A percentile compares a stretch with the other conserved stretches of the same genome.
These are phyloP conservation scores for Rhinoderma darwinii DNA, from an alignment of 2,113 vertebrate species.

Conservation along the genomic window DNA sequence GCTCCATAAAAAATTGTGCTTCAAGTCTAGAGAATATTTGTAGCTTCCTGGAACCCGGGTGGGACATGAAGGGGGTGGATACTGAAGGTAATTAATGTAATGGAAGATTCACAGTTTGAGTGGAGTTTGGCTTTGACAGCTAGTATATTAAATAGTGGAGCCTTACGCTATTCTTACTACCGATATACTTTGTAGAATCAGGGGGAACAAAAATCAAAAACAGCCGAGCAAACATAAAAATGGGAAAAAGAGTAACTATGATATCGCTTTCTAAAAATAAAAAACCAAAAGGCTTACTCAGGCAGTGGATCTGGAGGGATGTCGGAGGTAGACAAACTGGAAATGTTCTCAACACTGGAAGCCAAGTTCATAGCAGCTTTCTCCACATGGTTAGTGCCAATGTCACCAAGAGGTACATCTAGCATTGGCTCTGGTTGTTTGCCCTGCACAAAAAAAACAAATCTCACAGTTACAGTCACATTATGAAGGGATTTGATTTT, in stretches of 20 bases:
- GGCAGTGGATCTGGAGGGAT: constrained; percentile 73
- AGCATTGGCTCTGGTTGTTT: constrained; percentile 63
- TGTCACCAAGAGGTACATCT: constrained; percentile 65
- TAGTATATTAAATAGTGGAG: too few relatives aligned
- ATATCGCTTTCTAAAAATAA: neutral
- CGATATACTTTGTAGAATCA: too few relatives aligned
- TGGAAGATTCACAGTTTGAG: too few relatives aligned
- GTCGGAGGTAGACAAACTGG: constrained; percentile 90
- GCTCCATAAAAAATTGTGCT: too few relatives aligned
- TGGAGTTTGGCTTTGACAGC: too few relatives aligned
- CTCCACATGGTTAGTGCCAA: constrained; percentile 66
- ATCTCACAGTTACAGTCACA: neutral
- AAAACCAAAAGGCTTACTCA: constrained; percentile 74
- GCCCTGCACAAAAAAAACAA: constrained; percentile 64
- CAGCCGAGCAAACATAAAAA: neutral
- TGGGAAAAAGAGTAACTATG: neutral
- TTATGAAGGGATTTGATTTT: neutral
- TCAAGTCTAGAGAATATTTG: too few relatives aligned
- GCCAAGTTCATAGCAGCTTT: constrained; percentile 68
- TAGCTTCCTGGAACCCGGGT: too few relatives aligned
- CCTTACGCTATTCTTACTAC: too few relatives aligned
- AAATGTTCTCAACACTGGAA: constrained; percentile 75
- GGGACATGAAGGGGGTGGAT: too few relatives aligned
- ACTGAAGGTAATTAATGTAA: too few relatives aligned
- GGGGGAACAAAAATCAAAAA: neutral